Evolutionary conservation across 2,113 vertebrate species (phyloP).

Genomic region (Neogobius melanostomus): DNA sequence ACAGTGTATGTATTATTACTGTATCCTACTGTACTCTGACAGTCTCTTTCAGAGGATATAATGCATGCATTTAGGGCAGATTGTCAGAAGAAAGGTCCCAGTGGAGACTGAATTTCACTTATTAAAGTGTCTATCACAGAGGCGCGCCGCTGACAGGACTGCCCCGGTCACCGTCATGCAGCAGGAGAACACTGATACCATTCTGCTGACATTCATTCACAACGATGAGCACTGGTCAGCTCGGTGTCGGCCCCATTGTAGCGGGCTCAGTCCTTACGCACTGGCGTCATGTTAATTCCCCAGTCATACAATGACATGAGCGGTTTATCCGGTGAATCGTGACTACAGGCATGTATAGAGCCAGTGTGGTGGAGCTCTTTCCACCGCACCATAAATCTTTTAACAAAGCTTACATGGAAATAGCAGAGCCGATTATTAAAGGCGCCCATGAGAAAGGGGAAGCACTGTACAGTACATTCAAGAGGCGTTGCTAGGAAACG

Average conservation of each 20-base stretch:
- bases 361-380: conserved; percentile 37
- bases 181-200: conserved; percentile 29
- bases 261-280: conserved; percentile 19
- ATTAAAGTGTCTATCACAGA: conserved; percentile 60
- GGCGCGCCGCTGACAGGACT: conserved; percentile 49
- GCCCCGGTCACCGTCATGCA: conserved; percentile 50
- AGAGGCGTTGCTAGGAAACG: conserved; percentile 77
- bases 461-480: conserved; percentile 69
- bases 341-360: conserved; percentile 1
- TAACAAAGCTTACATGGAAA: conserved; percentile 70
- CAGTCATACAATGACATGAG: conserved; percentile 4
- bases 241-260: conserved; percentile 14
- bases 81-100: conserved; percentile 47
- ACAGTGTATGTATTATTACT: background rate
- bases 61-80: conserved; percentile 33
- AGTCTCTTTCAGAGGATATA: conserved; percentile 5
- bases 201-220: conserved; percentile 29
- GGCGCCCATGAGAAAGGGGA: conserved; percentile 67
- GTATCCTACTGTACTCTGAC: background rate
- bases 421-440: conserved; percentile 71
- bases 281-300: conserved; percentile 26
- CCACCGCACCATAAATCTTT: conserved; percentile 70
- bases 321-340: conserved; percentile 19
- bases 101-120: conserved; percentile 56
- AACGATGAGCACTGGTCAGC: conserved; percentile 34